Evolutionary conservation across 2,113 vertebrate genomes (phyloP).

Genomic region (Salvator merianae): DNA sequence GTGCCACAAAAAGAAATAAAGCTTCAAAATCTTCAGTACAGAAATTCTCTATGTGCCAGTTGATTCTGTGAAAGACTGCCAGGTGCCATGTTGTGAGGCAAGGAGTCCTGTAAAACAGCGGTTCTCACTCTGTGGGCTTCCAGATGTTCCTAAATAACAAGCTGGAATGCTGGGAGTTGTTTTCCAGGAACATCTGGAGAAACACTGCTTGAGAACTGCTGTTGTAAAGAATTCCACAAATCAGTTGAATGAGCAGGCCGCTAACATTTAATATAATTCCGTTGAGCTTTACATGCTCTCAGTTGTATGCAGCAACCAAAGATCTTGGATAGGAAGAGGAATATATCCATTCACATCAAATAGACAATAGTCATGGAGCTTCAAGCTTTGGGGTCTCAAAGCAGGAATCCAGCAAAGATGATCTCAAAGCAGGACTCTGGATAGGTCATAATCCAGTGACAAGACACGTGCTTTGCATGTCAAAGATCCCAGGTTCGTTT

Average conservation of each 20-base stretch:
- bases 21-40: no score
- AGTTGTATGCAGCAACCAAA: background rate
- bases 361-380: background rate
- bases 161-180: no score
- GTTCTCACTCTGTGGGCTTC: no score
- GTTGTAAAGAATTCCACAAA: background rate
- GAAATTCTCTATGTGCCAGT: background rate
- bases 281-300: no score
- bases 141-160: no score
- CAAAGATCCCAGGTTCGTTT: no score
- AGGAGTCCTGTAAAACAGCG: no score
- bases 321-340: background rate
- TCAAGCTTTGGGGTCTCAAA: background rate
- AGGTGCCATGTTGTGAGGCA: background rate
- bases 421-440: background rate
- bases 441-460: no score
- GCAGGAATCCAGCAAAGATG: background rate
- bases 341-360: background rate
- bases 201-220: no score
- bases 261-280: no score
- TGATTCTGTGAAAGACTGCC: background rate
- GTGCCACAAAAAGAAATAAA: background rate
- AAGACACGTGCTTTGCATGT: no score
- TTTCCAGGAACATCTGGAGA: no score
- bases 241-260: background rate